Evolutionary conservation across 2,797 vertebrate genomes (phyloP).

Genomic region (Macroramphosus scolopax): DNA sequence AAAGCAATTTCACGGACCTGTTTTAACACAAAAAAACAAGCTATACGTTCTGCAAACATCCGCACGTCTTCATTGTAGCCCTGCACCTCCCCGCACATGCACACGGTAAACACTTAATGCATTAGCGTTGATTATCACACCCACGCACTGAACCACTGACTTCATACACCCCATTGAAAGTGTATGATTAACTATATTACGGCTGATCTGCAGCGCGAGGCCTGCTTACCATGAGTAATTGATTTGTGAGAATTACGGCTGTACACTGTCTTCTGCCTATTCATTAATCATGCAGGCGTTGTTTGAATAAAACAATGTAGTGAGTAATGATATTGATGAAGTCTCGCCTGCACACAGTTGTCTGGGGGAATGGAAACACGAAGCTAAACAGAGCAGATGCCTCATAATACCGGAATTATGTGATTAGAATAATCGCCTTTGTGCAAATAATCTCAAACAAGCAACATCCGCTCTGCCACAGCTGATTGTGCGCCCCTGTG

Average conservation of each 20-base stretch:
- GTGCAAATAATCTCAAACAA: conserved; percentile 70
- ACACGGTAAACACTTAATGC: conserved; percentile 49
- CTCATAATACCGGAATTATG: conserved; percentile 76
- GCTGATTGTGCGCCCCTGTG: conserved; percentile 52
- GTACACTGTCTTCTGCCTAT: conserved; percentile 69
- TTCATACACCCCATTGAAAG: conserved; percentile 56
- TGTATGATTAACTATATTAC: conserved; percentile 62
- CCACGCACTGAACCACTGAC: conserved; percentile 51
- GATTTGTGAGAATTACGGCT: conserved; percentile 70
- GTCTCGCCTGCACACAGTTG: conserved; percentile 63
- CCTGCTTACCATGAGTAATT: conserved; percentile 69
- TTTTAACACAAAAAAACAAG: conserved; percentile 21
- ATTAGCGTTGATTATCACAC: conserved; percentile 65
- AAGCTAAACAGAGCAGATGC: conserved; percentile 71
- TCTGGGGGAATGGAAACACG: conserved; percentile 69
- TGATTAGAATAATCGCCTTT: conserved; percentile 79
- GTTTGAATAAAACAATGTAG: conserved; percentile 69
- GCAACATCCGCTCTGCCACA: conserved; percentile 65
- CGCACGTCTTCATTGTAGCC: conserved; percentile 20
- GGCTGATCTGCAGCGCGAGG: conserved; percentile 59
- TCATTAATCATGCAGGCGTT: conserved; percentile 72
- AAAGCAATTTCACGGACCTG: conserved; percentile 65
- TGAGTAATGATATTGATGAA: conserved; percentile 75
- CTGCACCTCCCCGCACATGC: conserved; percentile 25
- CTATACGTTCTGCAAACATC: conserved; percentile 31